These are phyloP conservation scores for Rachycentron canadum DNA, from an alignment of 2,797 vertebrate genomes.

Conservation along the genomic window DNA sequence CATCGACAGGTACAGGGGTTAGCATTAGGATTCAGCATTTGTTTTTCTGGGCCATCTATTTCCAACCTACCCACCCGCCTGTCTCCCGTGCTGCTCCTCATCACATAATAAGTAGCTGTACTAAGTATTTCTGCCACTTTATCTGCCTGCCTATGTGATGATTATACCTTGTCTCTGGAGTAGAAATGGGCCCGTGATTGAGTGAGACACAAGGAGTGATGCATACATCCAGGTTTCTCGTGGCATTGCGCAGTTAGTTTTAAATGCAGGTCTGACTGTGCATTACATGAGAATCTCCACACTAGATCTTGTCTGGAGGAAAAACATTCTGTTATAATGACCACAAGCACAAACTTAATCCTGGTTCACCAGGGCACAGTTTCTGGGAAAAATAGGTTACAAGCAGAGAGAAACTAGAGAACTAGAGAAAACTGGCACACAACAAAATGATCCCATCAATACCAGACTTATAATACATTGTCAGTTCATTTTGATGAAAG, in stretches of 20 bases:
- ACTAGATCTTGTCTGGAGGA: neutral
- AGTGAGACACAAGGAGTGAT: neutral
- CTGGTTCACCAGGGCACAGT: neutral
- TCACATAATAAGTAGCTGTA: slow-evolving; percentile 1
- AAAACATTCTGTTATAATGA: slow-evolving; percentile 8
- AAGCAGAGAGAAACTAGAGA: neutral
- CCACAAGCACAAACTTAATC: slow-evolving; percentile 1
- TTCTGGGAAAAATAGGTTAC: neutral
- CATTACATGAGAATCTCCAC: slow-evolving; percentile 13
- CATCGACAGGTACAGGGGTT: neutral
- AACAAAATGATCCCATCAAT: neutral
- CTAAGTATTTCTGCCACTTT: neutral
- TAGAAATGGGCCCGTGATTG: neutral
- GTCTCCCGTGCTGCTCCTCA: neutral
- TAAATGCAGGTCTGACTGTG: neutral
- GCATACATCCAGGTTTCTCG: neutral
- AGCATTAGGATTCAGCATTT: slow-evolving; percentile 8
- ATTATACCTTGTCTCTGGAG: neutral
- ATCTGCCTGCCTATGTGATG: neutral
- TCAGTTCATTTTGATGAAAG: neutral
- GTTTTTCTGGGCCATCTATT: slow-evolving; percentile 12
- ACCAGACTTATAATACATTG: too few species aligned
- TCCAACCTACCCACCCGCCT: neutral
- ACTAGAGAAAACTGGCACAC: neutral
- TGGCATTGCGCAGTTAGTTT: neutral